phyloP scores from a whole-genome alignment of 2,113 vertebrate species.

The Indri indri region DNA sequence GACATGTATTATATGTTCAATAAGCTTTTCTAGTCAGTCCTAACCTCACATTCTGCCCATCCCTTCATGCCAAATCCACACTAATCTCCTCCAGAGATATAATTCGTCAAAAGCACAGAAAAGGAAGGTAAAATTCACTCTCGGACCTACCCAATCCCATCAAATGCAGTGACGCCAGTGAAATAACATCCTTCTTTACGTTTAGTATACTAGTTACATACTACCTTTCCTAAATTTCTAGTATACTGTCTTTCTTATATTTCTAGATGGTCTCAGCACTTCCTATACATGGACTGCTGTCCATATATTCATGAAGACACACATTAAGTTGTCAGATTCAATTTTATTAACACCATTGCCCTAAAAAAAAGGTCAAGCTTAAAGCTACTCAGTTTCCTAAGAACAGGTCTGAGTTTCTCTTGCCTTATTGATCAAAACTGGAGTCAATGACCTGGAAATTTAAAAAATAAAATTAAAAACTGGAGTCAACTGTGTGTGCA shows the following conservation, averaged over 20 bases:
- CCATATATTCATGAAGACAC: background rate
- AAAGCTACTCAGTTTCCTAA: background rate
- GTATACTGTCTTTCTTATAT: background rate
- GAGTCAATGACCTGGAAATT: no score
- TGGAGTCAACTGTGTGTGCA: background rate
- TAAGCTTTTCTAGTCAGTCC: background rate
- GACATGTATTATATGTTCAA: background rate
- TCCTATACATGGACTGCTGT: background rate
- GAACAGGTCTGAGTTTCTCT: background rate
- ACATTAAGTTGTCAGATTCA: background rate
- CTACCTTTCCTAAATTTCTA: background rate
- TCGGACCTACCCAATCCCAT: background rate
- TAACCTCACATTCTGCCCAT: background rate
- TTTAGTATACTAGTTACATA: background rate
- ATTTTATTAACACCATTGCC: background rate
- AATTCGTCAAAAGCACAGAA: background rate
- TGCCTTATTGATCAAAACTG: no score
- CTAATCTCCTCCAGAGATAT: background rate
- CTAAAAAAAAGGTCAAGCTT: background rate
- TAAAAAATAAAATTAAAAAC: no score
- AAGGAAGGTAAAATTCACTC: background rate
- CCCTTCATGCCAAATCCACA: background rate
- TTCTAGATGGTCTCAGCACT: background rate
- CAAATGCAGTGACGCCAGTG: background rate
- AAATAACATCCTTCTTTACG: background rate